Evolutionary conservation across 1,140 invertebrate genomes (phyloP).

Genomic region (Brachionus sp.): DNA sequence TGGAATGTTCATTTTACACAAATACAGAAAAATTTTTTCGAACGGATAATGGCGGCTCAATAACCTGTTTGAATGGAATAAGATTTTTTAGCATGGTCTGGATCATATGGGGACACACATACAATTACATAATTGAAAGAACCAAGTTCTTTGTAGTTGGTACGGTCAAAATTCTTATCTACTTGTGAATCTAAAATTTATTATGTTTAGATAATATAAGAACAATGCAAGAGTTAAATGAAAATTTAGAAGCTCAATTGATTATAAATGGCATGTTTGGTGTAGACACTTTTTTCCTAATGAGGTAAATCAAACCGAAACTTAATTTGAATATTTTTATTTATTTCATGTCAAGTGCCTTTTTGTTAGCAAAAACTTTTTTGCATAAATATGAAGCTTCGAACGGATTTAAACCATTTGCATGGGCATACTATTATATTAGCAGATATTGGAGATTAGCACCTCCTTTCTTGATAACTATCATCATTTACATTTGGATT

Average conservation of each 20-base stretch:
- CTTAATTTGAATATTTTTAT: not conserved
- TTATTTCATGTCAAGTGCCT: not conserved
- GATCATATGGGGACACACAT: conserved; percentile 46
- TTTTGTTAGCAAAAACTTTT: conserved; percentile 16
- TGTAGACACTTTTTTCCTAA: conserved; percentile 43
- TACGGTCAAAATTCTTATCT: not conserved
- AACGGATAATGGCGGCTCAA: conserved; percentile 38
- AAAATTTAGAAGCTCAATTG: conserved; percentile 28
- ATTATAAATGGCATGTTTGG: conserved; percentile 44
- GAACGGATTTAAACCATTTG: not conserved
- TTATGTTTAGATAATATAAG: conserved; percentile 31
- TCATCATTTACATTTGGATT: not conserved
- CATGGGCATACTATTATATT: conserved; percentile 43
- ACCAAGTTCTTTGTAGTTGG: conserved; percentile 19
- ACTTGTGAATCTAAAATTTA: not conserved
- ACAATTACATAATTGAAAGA: conserved; percentile 43
- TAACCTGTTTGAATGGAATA: conserved; percentile 43
- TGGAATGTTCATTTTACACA: not conserved
- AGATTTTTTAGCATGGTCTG: conserved; percentile 44
- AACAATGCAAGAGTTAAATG: conserved; percentile 1
- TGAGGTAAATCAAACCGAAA: not conserved
- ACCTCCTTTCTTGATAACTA: conserved; percentile 24
- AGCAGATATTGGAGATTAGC: conserved; percentile 37
- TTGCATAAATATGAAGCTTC: conserved; percentile 19
- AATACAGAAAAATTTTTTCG: conserved; percentile 44